phyloP scores from a whole-genome alignment of 2,113 vertebrate genomes.

The Oryzias curvinotus region DNA sequence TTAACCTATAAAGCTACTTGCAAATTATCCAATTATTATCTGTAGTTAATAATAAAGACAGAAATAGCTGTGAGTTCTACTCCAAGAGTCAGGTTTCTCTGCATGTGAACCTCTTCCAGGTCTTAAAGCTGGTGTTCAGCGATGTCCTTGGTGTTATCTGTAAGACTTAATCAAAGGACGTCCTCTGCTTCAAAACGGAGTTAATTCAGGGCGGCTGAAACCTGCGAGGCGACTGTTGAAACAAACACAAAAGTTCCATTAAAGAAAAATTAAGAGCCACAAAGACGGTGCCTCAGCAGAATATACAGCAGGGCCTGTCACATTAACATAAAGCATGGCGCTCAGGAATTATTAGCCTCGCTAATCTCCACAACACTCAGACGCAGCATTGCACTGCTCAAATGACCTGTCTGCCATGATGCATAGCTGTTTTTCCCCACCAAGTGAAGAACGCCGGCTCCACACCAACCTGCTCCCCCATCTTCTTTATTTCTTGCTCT shows the following conservation, averaged over 20 bases:
- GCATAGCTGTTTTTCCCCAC: slow-evolving; percentile 31
- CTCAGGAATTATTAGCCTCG: slow-evolving; percentile 41
- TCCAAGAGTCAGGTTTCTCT: no score
- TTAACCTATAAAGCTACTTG: no score
- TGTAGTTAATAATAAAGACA: no score
- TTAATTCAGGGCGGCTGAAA: slow-evolving; percentile 27
- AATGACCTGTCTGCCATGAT: slow-evolving; percentile 47
- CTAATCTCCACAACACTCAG: slow-evolving; percentile 50
- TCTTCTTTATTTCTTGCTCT: slow-evolving; percentile 26
- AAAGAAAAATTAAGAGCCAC: slow-evolving; percentile 48
- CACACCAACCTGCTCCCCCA: neutral
- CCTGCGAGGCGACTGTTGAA: slow-evolving; percentile 31
- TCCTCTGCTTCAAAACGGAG: slow-evolving; percentile 31
- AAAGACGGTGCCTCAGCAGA: slow-evolving; percentile 43
- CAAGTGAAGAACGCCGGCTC: slow-evolving; percentile 15
- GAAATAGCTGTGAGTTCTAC: no score
- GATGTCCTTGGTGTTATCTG: slow-evolving; percentile 17
- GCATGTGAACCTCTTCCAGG: no score
- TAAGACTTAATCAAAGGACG: slow-evolving; percentile 30
- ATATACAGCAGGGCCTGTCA: slow-evolving; percentile 36
- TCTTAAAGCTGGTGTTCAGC: neutral
- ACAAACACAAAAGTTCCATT: slow-evolving; percentile 50
- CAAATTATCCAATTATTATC: no score
- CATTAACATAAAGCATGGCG: slow-evolving; percentile 50
- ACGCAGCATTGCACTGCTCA: slow-evolving; percentile 41